Conservation (phyloP, 2,797 vertebrate genomes). For the Enteromius viviparus region DNA sequence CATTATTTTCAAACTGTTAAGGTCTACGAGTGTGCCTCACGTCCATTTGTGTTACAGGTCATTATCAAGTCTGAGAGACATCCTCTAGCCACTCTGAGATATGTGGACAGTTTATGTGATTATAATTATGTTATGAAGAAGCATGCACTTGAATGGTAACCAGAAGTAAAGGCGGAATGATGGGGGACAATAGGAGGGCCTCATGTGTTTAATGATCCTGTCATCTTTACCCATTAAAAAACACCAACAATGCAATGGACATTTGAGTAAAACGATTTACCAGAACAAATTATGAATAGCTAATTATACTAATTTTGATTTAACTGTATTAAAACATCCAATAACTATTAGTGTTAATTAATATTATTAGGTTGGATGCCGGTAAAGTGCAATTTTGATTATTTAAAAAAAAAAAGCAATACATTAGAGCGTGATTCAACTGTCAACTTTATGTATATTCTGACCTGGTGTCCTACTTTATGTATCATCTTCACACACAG, state of each 20-base stretch:
- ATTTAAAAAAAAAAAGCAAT: neutral
- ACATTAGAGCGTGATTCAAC: neutral
- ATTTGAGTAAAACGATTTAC: neutral
- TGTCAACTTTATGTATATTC: neutral
- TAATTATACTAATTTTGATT: neutral
- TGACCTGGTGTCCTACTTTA: neutral
- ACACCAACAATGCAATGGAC: constrained; percentile 3
- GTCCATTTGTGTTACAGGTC: neutral
- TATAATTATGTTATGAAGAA: constrained; percentile 47
- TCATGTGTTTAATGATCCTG: constrained; percentile 60
- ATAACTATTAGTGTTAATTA: neutral
- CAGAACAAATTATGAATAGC: constrained; percentile 7
- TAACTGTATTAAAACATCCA: neutral
- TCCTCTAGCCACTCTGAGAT: constrained; percentile 2
- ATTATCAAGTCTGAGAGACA: neutral
- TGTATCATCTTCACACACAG: constrained; percentile 1
- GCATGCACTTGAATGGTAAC: constrained; percentile 51
- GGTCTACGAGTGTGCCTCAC: neutral
- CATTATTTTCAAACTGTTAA: neutral
- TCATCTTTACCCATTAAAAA: constrained; percentile 40
- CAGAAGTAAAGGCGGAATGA: constrained; percentile 40
- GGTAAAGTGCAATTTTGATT: neutral
- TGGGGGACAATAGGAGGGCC: constrained; percentile 40
- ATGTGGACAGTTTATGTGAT: constrained; percentile 42
- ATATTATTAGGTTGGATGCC: neutral